These are phyloP conservation scores for Neopipo cinnamomea DNA, from an alignment of 2,113 vertebrate genomes.

Conservation along the genomic window DNA sequence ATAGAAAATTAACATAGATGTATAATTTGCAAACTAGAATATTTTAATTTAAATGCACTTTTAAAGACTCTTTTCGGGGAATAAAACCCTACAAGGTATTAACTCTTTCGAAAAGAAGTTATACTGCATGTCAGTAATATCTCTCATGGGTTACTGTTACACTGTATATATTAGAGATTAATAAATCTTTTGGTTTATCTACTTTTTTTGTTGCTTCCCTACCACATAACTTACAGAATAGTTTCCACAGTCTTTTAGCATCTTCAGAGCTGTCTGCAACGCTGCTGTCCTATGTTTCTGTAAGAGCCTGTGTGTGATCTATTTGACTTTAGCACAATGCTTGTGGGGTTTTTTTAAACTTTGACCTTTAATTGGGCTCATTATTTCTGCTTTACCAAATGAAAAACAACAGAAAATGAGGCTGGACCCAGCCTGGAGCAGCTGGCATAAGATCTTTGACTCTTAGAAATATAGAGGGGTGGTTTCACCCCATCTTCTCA, in stretches of 20 bases:
- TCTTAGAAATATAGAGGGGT: not conserved
- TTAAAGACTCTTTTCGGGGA: not conserved
- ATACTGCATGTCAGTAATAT: not conserved
- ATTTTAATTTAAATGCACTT: not conserved
- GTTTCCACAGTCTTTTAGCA: not conserved
- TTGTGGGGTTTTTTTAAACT: not conserved
- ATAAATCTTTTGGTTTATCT: not conserved
- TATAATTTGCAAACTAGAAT: not conserved
- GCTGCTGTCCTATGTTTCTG: not conserved
- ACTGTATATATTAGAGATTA: not conserved
- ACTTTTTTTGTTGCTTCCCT: not conserved
- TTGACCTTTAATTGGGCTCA: not conserved
- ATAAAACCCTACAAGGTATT: not conserved
- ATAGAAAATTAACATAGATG: not conserved
- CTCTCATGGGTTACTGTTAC: not conserved
- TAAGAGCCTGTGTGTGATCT: not conserved
- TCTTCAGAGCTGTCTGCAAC: not conserved
- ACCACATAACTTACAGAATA: not conserved
- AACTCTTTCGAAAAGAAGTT: not conserved
- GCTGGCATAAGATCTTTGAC: not conserved
- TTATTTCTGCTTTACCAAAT: not conserved
- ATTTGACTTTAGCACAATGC: not conserved
- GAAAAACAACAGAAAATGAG: not conserved
- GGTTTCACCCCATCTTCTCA: not conserved
- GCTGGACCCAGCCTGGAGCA: not conserved